A percentile compares a stretch with the other conserved stretches of the same genome.
Evolutionary conservation across 2,797 vertebrate species (phyloP).

Genomic region (Sebastes jordani): DNA sequence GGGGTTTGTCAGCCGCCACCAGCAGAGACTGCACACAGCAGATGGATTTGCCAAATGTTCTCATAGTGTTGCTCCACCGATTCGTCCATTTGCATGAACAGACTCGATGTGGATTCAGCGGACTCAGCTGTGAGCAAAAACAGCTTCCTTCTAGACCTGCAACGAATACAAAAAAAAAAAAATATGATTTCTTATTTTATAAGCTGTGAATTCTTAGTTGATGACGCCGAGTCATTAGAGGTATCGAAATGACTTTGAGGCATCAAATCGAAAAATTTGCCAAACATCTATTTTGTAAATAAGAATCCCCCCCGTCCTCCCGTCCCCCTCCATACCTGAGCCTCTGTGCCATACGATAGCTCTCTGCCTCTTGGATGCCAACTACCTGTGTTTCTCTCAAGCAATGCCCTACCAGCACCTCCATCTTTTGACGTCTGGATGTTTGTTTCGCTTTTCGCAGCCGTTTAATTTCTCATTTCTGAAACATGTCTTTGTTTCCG

Average conservation of each 20-base stretch:
- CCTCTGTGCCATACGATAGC: slow-evolving; percentile 75
- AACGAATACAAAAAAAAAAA: neutral
- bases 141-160: slow-evolving; percentile 51
- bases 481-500: slow-evolving; percentile 48
- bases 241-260: slow-evolving; percentile 55
- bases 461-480: slow-evolving; percentile 30
- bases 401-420: slow-evolving; percentile 74
- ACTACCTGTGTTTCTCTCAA: slow-evolving; percentile 72
- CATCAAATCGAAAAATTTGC: slow-evolving; percentile 68
- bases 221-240: slow-evolving; percentile 42
- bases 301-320: slow-evolving; percentile 59
- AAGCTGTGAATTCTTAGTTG: slow-evolving; percentile 72
- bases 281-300: slow-evolving; percentile 83
- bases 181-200: slow-evolving; percentile 54
- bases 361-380: slow-evolving; percentile 73
- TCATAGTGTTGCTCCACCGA: slow-evolving; percentile 47
- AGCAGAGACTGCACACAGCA: slow-evolving; percentile 62
- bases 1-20: slow-evolving; percentile 52
- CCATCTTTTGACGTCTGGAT: slow-evolving; percentile 62
- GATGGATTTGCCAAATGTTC: slow-evolving; percentile 71
- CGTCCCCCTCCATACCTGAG: slow-evolving; percentile 54
- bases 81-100: slow-evolving; percentile 71
- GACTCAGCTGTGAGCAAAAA: slow-evolving; percentile 57
- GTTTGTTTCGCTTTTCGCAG: slow-evolving; percentile 65
- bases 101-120: slow-evolving; percentile 59